Conservation (phyloP, 2,797 vertebrate genomes). For the Scarus forsteni region DNA sequence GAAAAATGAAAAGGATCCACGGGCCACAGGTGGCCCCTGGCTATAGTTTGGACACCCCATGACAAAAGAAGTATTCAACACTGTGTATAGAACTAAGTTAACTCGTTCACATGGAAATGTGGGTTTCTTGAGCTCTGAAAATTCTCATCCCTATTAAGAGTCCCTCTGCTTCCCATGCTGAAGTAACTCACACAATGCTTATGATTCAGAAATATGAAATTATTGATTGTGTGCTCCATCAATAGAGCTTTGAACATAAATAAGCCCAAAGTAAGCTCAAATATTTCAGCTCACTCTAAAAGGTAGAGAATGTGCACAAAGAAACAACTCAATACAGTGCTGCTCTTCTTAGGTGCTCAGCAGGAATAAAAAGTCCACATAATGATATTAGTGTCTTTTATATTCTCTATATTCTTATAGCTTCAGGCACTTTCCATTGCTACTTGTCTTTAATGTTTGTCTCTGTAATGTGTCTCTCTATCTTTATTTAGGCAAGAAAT, state of each 20-base stretch:
- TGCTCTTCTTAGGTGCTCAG: slow-evolving; percentile 22
- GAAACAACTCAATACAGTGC: not conserved
- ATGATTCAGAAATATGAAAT: slow-evolving; percentile 50
- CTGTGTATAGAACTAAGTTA: too few species aligned
- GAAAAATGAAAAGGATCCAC: too few species aligned
- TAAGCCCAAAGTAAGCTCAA: slow-evolving; percentile 36
- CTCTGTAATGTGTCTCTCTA: slow-evolving; percentile 33
- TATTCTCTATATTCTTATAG: slow-evolving; percentile 15
- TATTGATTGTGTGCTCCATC: slow-evolving; percentile 53
- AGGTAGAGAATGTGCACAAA: slow-evolving; percentile 5
- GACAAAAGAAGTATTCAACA: too few species aligned
- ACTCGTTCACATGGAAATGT: too few species aligned
- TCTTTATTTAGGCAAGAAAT: slow-evolving; percentile 10
- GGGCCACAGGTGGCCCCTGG: too few species aligned
- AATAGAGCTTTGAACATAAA: slow-evolving; percentile 43
- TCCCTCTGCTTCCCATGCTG: slow-evolving; percentile 53
- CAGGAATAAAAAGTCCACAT: slow-evolving; percentile 17
- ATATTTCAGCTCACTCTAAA: slow-evolving; percentile 14
- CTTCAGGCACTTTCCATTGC: slow-evolving; percentile 15
- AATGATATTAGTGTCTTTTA: slow-evolving; percentile 40
- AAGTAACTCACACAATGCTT: slow-evolving; percentile 55
- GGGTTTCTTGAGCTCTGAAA: not conserved
- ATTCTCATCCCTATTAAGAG: slow-evolving; percentile 39
- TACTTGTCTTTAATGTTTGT: slow-evolving; percentile 36
- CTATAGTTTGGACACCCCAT: too few species aligned